Evolutionary conservation across 1,140 invertebrate genomes (phyloP).

Genomic region (Leptinotarsa undecemlineata): DNA sequence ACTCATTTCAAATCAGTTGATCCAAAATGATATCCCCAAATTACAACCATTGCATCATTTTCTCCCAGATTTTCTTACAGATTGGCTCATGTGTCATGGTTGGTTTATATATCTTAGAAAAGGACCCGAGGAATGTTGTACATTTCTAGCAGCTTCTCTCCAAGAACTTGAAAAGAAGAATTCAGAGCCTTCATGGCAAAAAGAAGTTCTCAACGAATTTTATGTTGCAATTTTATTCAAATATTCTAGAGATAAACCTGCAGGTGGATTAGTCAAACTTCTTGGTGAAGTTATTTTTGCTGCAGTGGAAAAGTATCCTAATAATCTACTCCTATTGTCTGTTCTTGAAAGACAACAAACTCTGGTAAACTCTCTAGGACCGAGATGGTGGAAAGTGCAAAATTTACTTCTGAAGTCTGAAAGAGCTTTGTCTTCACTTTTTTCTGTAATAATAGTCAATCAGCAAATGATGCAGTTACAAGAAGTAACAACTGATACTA

Average conservation of each 20-base stretch:
- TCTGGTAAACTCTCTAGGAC: constrained; percentile 46
- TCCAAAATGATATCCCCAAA: constrained; percentile 31
- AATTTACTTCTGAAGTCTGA: constrained; percentile 49
- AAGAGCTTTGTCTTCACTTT: constrained; percentile 48
- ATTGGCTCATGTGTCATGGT: constrained; percentile 61
- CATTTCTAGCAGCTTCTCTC: constrained; percentile 52
- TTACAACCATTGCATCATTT: constrained; percentile 52
- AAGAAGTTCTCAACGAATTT: constrained; percentile 59
- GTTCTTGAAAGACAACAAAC: constrained; percentile 48
- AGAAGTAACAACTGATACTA: constrained; percentile 44
- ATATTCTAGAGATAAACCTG: constrained; percentile 41
- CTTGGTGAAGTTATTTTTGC: constrained; percentile 49
- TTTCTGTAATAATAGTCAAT: constrained; percentile 51
- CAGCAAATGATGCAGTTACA: constrained; percentile 42
- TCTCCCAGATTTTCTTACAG: constrained; percentile 59
- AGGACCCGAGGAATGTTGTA: constrained; percentile 44
- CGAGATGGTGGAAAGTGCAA: constrained; percentile 52
- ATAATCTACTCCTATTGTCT: constrained; percentile 62
- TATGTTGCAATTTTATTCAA: constrained; percentile 57
- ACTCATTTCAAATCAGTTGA: constrained; percentile 45
- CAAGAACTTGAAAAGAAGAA: constrained; percentile 36
- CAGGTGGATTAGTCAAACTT: constrained; percentile 42
- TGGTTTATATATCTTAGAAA: constrained; percentile 58
- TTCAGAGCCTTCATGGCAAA: constrained; percentile 42
- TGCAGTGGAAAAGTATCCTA: constrained; percentile 59